phyloP scores from a whole-genome alignment of 2,888 invertebrate genomes.

The Rotaria socialis region DNA sequence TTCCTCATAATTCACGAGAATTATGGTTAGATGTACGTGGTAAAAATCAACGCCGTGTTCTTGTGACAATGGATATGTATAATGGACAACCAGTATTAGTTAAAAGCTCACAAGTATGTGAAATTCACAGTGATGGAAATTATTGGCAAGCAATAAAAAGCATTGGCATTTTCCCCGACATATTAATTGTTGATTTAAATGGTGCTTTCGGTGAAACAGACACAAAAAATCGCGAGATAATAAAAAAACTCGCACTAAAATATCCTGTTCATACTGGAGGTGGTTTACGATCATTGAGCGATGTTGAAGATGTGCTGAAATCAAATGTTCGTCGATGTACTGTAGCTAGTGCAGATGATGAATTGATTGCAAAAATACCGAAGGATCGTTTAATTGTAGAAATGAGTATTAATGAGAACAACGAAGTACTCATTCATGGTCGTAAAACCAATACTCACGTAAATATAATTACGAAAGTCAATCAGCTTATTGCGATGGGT shows the following conservation, averaged over 20 bases:
- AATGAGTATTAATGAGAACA: not conserved
- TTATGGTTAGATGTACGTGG: not conserved
- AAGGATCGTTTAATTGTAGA: conserved; percentile 9
- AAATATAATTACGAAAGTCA: not conserved
- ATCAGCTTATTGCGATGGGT: not conserved
- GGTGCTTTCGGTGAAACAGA: not conserved
- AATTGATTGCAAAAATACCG: not conserved
- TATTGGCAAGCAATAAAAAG: not conserved
- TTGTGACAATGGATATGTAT: conserved; percentile 17
- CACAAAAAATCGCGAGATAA: not conserved
- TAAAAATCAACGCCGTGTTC: not conserved
- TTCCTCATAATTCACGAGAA: not conserved
- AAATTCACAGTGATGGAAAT: conserved; percentile 3
- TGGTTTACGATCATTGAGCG: not conserved
- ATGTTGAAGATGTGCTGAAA: not conserved
- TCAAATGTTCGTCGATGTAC: not conserved
- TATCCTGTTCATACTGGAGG: not conserved
- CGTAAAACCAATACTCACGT: not conserved
- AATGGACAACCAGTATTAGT: not conserved
- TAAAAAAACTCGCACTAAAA: not conserved
- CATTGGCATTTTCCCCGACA: not conserved
- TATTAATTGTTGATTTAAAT: conserved; percentile 17
- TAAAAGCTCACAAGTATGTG: not conserved
- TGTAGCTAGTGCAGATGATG: not conserved
- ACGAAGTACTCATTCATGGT: conserved; percentile 24